Conservation (phyloP, 2,888 invertebrate genomes). For the Colletes collaris region DNA sequence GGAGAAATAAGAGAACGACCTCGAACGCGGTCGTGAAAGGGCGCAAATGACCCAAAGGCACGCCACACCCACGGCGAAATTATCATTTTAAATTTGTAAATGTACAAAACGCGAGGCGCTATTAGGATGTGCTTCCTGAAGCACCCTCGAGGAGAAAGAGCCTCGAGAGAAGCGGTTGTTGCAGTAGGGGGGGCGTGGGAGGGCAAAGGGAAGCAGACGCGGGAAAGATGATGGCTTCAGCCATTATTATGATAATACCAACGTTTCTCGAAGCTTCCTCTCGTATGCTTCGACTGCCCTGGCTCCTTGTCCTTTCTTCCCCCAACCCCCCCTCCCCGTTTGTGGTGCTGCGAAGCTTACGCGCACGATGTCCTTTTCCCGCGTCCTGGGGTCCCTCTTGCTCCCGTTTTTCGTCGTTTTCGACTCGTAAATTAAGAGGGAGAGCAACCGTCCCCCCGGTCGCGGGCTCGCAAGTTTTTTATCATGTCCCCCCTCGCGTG, state of each 20-base stretch:
- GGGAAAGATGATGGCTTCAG: conserved; percentile 73
- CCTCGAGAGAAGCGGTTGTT: neutral
- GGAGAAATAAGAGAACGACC: conserved; percentile 54
- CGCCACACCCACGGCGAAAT: conserved; percentile 72
- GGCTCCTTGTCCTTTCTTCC: conserved; percentile 58
- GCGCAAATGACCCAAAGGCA: conserved; percentile 73
- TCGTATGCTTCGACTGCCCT: conserved; percentile 63
- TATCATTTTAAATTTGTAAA: conserved; percentile 79
- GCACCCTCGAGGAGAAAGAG: conserved; percentile 51
- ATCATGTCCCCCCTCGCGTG: conserved; percentile 8
- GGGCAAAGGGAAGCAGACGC: conserved; percentile 32
- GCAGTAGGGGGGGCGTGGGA: conserved; percentile 4
- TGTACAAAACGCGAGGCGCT: conserved; percentile 72
- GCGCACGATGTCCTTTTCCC: conserved; percentile 22
- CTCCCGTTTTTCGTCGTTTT: conserved; percentile 45
- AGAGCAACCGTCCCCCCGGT: conserved; percentile 16
- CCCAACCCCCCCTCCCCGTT: neutral
- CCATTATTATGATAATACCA: conserved; percentile 78
- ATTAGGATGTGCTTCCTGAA: conserved; percentile 67
- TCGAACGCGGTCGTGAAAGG: conserved; percentile 56
- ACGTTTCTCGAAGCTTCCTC: conserved; percentile 71
- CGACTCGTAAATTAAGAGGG: conserved; percentile 66
- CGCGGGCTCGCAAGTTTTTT: conserved; percentile 26
- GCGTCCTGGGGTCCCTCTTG: conserved; percentile 24
- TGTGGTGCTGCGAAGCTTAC: conserved; percentile 1